Base-by-base conservation (phyloP, 2,113 vertebrate species). In the Bos indicus region DNA sequence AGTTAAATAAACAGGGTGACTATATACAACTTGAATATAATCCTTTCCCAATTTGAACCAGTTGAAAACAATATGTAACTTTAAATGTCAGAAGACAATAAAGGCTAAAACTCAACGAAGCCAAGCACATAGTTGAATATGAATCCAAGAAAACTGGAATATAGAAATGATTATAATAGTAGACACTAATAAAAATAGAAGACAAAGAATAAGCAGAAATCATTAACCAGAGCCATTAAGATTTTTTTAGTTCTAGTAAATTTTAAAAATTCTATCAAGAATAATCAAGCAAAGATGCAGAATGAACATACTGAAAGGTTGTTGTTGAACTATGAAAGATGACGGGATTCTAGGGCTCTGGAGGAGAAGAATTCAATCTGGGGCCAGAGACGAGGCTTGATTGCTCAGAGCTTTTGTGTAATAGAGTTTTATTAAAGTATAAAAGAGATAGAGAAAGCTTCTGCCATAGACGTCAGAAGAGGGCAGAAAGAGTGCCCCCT, bases 271-370 rank as follows among this genome's bases (percentile, higher is more conserved):
- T 91, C 11, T 43, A 51, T 57, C 28, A 67, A 88, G 62, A 88
- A 52, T 77, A 67, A 40, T 25, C 3, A 67, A 95, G 6, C 2
- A 71, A 51, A 54, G 16, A 59, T 2, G 54, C 25, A 60, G 16
- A 59, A 71, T 60, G 23, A 6, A 25, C 7, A 19, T 62, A 67
- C n/a, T n/a, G 62, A 67, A 67, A 67, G 7, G 16, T 67, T 67
- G 62, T 19, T 67, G 16, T 19, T 67, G 33, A 67, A 67, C 33
- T 30, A n/a, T n/a, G 33, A n/a, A n/a, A 64, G 62, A 64, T 0
- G 0, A 7, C 0, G 0, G 62, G 62, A 64, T 9, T n/a, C 62
- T 67, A 21, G 16, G 64, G 2, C 64, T 67, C 64, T 5, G 2
- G 16, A 67, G 64, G 33, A n/a, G 33, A 67, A 67, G 4, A 67